Conservation (phyloP, 2,113 vertebrate species). For the Sapajus apella region DNA sequence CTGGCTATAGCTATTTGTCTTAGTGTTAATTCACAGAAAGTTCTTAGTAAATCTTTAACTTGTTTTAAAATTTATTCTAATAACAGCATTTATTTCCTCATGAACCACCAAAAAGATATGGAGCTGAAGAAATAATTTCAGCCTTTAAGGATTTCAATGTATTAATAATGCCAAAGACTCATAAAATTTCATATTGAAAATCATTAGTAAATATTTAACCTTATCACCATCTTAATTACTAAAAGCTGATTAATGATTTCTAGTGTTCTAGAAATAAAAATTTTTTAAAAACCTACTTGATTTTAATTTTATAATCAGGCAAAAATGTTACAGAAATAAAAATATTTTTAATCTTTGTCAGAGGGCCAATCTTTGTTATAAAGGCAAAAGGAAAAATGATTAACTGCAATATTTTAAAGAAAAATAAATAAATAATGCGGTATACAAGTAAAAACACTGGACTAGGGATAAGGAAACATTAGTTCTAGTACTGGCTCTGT, state of each 20-base stretch:
- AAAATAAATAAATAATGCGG: background rate
- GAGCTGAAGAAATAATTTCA: background rate
- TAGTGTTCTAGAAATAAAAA: background rate
- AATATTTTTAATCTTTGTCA: background rate
- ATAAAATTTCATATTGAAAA: background rate
- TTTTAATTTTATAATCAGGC: background rate
- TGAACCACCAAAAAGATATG: background rate
- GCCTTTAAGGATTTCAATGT: background rate
- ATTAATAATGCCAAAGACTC: background rate
- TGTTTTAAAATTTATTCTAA: slow-evolving; percentile 33
- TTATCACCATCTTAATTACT: background rate
- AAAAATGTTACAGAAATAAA: slow-evolving; percentile 6
- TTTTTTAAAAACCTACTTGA: background rate
- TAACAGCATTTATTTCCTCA: slow-evolving; percentile 5
- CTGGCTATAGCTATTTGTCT: background rate
- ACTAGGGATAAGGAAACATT: background rate
- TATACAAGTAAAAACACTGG: background rate
- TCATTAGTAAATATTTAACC: background rate
- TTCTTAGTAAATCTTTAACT: background rate
- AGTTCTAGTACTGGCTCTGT: background rate
- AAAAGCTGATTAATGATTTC: background rate
- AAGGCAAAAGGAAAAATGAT: background rate
- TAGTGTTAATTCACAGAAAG: background rate
- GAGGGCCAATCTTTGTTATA: background rate
- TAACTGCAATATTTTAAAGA: background rate